Evolutionary conservation across 2,113 vertebrate genomes (phyloP).

Genomic region (Rhizomys pruinosus): DNA sequence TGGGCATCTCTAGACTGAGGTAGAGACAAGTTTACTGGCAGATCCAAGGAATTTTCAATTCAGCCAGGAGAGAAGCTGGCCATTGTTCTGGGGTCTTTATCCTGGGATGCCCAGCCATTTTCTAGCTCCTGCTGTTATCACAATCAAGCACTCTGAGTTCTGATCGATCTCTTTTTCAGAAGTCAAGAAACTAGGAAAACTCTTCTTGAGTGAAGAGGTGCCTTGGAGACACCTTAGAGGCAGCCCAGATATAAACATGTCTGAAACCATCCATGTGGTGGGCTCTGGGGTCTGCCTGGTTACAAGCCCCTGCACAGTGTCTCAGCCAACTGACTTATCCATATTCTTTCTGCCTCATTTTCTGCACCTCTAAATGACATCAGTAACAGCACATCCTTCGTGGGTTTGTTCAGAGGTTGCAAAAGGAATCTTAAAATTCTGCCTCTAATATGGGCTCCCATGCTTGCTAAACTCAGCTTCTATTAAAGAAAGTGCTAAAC

Average conservation of each 20-base stretch:
- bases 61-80: no score
- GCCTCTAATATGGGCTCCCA: background rate
- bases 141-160: background rate
- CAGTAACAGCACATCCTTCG: background rate
- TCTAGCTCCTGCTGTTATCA: no score
- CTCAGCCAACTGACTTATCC: background rate
- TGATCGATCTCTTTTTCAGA: background rate
- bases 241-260: no score
- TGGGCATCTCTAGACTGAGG: no score
- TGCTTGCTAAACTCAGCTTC: background rate
- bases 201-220: background rate
- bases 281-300: background rate
- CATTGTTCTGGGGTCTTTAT: no score
- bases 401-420: background rate
- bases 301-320: accelerated
- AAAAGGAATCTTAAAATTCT: background rate
- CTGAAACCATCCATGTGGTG: background rate
- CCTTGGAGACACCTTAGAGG: no score
- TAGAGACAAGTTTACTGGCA: no score
- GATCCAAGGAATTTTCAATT: no score
- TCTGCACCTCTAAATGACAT: background rate
- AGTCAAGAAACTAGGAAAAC: background rate
- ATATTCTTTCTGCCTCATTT: background rate
- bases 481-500: background rate
- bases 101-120: no score